Evolutionary conservation across 2,888 invertebrate genomes (phyloP).

Genomic region (Drosophila atroscutellata): DNA sequence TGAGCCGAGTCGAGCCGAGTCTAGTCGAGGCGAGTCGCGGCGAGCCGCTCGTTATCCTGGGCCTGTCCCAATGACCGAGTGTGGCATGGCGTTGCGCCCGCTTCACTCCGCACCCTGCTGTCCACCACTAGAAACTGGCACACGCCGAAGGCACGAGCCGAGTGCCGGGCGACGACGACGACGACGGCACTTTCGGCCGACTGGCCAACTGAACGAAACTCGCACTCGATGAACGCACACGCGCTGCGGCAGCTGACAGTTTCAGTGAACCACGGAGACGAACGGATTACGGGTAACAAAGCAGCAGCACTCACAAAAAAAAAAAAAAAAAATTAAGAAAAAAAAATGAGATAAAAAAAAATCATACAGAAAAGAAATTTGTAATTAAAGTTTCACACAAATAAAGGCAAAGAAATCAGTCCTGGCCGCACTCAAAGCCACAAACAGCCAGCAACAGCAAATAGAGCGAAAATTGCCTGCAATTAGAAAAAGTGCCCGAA

Average conservation of each 20-base stretch:
- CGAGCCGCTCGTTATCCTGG: conserved; percentile 53
- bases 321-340: not conserved
- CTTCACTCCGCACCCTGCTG: conserved; percentile 6
- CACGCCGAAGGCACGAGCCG: conserved; percentile 39
- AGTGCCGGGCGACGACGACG: conserved; percentile 26
- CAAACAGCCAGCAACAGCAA: conserved; percentile 11
- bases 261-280: conserved; percentile 85
- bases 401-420: not conserved
- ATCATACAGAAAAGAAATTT: conserved; percentile 3
- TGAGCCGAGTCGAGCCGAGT: not conserved
- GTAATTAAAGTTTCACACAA: conserved; percentile 4
- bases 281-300: conserved; percentile 85
- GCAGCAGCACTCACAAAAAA: conserved; percentile 41
- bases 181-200: conserved; percentile 26
- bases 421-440: conserved; percentile 17
- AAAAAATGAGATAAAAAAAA: conserved; percentile 1
- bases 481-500: conserved; percentile 27
- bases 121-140: conserved; percentile 51
- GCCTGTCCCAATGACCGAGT: conserved; percentile 83
- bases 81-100: conserved; percentile 28
- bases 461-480: conserved; percentile 1
- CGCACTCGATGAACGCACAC: conserved; percentile 78
- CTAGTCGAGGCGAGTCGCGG: not conserved
- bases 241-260: conserved; percentile 84
- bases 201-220: conserved; percentile 80